phyloP scores from a whole-genome alignment of 2,113 vertebrate species.

The Lamprotornis superbus region DNA sequence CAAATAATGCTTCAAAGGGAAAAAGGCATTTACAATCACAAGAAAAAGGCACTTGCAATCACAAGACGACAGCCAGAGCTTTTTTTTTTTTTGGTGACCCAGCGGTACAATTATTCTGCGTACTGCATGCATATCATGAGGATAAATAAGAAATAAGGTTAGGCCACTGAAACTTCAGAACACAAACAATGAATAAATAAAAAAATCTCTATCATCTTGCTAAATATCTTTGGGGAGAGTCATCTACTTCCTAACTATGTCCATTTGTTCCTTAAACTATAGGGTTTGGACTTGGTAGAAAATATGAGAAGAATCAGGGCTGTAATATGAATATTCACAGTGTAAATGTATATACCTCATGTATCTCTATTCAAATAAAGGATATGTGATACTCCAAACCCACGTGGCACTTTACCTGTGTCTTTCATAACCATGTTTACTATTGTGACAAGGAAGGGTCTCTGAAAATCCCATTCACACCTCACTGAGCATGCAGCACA shows the following conservation, averaged over 20 bases:
- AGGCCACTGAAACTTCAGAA: neutral
- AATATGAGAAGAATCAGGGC: neutral
- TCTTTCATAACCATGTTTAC: neutral
- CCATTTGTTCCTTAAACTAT: neutral
- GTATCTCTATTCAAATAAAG: neutral
- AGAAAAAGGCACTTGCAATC: neutral
- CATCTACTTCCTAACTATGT: neutral
- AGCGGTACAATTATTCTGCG: neutral
- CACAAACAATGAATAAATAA: neutral
- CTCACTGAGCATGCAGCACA: neutral
- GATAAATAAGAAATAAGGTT: neutral
- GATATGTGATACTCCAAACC: neutral
- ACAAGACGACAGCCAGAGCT: neutral
- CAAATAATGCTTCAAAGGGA: neutral
- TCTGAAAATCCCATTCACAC: neutral
- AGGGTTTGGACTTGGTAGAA: neutral
- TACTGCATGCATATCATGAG: neutral
- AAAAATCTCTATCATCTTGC: neutral
- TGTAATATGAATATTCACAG: neutral
- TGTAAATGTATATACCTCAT: neutral
- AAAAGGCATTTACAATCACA: neutral
- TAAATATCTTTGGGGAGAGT: neutral
- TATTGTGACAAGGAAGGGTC: neutral
- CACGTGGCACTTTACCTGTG: rapidly evolving
- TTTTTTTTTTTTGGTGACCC: neutral